phyloP scores from a whole-genome alignment of 2,113 vertebrate species.

The Oncorhynchus mykiss region DNA sequence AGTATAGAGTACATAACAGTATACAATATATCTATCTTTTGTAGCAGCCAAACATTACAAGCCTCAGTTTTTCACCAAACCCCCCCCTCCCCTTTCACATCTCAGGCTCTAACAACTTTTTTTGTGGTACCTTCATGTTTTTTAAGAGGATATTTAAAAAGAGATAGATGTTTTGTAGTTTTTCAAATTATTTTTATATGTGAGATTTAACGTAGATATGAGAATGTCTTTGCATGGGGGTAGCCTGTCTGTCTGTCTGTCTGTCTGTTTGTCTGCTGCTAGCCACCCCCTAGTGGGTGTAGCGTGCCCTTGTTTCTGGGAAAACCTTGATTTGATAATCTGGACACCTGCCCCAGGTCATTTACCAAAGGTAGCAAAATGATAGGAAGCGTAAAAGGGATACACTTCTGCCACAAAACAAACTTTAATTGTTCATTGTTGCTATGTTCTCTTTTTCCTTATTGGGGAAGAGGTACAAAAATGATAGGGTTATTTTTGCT shows the following conservation, averaged over 20 bases:
- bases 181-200: conserved; percentile 98
- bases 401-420: conserved; percentile 86
- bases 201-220: conserved; percentile 94
- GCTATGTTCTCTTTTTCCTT: conserved; percentile 88
- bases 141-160: conserved; percentile 79
- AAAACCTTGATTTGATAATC: conserved; percentile 84
- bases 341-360: conserved; percentile 88
- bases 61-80: conserved; percentile 98
- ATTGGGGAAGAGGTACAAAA: conserved; percentile 71
- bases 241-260: conserved; percentile 64
- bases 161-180: conserved; percentile 96
- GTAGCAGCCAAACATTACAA: conserved; percentile 98
- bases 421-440: conserved; percentile 84
- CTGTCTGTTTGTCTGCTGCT: conserved; percentile 63
- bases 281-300: conserved; percentile 77
- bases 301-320: conserved; percentile 92
- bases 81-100: conserved; percentile 88
- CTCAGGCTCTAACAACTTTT: conserved; percentile 93
- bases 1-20: conserved; percentile 83
- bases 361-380: conserved; percentile 97
- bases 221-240: conserved; percentile 94
- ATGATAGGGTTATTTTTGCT: conserved; percentile 85
- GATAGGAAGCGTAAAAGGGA: conserved; percentile 81
- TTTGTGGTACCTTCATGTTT: conserved; percentile 99
- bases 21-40: conserved; percentile 83